Percentiles rank a stretch among this genome's conserved stretches.
Conservation (phyloP, 2,797 vertebrate species). For the Tokudaia muenninki region DNA sequence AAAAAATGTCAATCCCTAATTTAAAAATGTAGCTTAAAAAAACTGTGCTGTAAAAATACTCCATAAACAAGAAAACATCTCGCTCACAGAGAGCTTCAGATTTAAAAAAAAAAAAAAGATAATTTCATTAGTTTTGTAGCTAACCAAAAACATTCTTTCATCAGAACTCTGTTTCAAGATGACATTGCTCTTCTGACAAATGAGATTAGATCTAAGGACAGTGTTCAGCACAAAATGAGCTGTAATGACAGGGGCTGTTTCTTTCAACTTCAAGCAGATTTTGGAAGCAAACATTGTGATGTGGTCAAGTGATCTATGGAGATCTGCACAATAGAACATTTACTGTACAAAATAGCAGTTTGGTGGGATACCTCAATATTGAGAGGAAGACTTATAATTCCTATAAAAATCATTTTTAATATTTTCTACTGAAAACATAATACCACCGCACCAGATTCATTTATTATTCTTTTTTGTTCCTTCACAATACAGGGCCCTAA, state of each 20-base stretch:
- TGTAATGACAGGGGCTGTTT: slow-evolving; percentile 34
- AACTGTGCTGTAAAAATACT: background rate
- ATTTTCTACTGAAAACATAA: slow-evolving; percentile 24
- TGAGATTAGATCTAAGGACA: background rate
- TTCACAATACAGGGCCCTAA: background rate
- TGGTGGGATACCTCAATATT: background rate
- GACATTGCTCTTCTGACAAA: slow-evolving; percentile 6
- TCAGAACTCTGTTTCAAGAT: background rate
- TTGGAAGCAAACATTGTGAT: background rate
- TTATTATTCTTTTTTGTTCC: background rate
- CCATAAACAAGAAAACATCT: background rate
- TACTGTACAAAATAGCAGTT: background rate
- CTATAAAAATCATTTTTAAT: background rate
- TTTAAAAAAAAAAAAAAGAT: background rate
- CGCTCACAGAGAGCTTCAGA: background rate
- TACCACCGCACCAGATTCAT: background rate
- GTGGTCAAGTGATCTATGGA: background rate
- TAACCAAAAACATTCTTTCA: slow-evolving; percentile 32
- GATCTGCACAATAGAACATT: background rate
- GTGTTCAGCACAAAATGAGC: slow-evolving; percentile 17
- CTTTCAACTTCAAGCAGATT: slow-evolving; percentile 52
- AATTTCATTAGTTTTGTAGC: background rate
- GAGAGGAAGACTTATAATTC: slow-evolving; percentile 4
- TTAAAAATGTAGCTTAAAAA: background rate
- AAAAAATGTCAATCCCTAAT: slow-evolving; percentile 4